Conservation (phyloP, 2,797 vertebrate species). For the Ceryle rudis region DNA sequence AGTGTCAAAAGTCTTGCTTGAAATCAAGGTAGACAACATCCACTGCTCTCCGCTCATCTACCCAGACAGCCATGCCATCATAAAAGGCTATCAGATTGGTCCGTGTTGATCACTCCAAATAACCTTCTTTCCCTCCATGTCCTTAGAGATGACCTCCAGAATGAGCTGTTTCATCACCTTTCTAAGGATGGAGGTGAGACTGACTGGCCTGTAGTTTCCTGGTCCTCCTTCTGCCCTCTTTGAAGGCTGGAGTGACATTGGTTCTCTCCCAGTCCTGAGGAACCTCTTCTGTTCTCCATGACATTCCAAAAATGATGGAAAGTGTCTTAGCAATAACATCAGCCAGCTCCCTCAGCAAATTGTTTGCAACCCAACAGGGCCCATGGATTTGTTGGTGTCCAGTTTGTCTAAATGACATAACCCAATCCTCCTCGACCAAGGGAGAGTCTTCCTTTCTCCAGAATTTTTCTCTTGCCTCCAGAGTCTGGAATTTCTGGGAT, state of each 20-base stretch:
- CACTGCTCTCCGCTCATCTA: background rate
- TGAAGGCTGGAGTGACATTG: background rate
- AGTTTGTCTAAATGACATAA: background rate
- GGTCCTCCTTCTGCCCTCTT: background rate
- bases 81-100: background rate
- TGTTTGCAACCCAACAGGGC: background rate
- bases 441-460: too few relatives aligned
- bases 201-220: background rate
- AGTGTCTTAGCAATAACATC: background rate
- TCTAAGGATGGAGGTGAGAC: background rate
- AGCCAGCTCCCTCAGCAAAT: background rate
- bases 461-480: too few relatives aligned
- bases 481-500: too few relatives aligned
- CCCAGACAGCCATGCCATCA: background rate
- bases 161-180: background rate
- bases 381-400: background rate
- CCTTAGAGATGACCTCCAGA: background rate
- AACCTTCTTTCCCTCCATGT: background rate
- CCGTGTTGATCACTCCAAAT: background rate
- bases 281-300: background rate
- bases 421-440: background rate
- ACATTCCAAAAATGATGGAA: background rate
- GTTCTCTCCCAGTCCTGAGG: background rate
- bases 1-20: background rate
- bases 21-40: background rate